Percentiles rank a stretch among this genome's conserved stretches.
Evolutionary conservation across 2,888 invertebrate genomes (phyloP).

Genomic region (Linnaemya vulpina): DNA sequence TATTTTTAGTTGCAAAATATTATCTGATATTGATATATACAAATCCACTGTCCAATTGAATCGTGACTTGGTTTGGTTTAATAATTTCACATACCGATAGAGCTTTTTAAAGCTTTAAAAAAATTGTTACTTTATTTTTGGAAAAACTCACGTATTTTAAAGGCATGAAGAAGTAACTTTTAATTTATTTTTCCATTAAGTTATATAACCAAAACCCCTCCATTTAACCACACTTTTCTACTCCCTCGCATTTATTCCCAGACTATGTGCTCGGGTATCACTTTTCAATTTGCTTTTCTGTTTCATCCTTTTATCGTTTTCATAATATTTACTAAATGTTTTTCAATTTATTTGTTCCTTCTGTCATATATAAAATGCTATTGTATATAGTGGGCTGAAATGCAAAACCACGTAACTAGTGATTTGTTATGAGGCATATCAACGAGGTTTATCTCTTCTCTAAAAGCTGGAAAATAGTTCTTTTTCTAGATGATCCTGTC

Average conservation of each 20-base stretch:
- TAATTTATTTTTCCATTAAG: background rate
- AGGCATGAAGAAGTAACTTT: background rate
- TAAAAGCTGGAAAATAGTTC: too few relatives aligned
- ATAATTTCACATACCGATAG: too few relatives aligned
- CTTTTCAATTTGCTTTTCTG: slow-evolving; percentile 14
- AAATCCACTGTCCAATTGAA: too few relatives aligned
- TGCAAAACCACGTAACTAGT: too few relatives aligned
- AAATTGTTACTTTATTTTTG: too few relatives aligned
- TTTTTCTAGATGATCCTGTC: too few relatives aligned
- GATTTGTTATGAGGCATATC: too few relatives aligned
- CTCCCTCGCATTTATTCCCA: background rate
- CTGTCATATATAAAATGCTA: background rate
- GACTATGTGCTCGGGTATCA: background rate
- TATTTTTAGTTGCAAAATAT: too few relatives aligned
- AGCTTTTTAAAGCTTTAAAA: too few relatives aligned
- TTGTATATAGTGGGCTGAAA: background rate
- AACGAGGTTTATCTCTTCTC: too few relatives aligned
- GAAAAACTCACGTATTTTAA: background rate
- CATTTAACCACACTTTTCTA: background rate
- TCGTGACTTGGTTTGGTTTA: too few relatives aligned
- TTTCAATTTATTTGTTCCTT: slow-evolving; percentile 23
- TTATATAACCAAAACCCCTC: background rate
- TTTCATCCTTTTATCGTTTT: slow-evolving; percentile 11
- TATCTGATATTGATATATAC: too few relatives aligned
- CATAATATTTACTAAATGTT: slow-evolving; percentile 30